These are phyloP conservation scores for Mycalesis mineus DNA, from an alignment of 2,888 invertebrate species.

Conservation along the genomic window DNA sequence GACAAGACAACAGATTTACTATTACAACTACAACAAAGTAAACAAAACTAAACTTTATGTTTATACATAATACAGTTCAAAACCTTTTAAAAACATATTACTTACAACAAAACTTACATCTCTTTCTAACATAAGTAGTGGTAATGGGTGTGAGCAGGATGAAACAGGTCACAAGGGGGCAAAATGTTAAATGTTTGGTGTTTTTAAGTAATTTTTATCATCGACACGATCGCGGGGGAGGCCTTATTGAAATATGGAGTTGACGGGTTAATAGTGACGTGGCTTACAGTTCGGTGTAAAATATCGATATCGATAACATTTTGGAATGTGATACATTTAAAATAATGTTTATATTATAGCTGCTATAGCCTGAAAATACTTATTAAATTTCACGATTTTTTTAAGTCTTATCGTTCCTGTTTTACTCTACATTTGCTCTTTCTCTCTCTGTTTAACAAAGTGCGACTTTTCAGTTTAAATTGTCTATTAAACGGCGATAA, in stretches of 20 bases:
- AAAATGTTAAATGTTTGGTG: slow-evolving; percentile 73
- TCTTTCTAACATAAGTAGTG: slow-evolving; percentile 33
- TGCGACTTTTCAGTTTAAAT: too few species aligned
- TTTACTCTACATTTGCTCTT: too few species aligned
- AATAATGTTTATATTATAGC: too few species aligned
- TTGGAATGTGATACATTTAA: too few species aligned
- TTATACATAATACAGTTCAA: not conserved
- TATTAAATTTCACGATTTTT: too few species aligned
- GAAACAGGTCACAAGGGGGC: slow-evolving; percentile 49
- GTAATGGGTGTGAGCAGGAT: slow-evolving; percentile 44
- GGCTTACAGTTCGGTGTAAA: not conserved
- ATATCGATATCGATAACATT: slow-evolving; percentile 38
- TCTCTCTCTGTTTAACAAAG: too few species aligned
- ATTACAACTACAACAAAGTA: slow-evolving; percentile 24
- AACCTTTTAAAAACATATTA: not conserved
- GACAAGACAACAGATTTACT: slow-evolving; percentile 64
- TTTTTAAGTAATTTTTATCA: slow-evolving; percentile 77
- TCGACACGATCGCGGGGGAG: slow-evolving; percentile 73
- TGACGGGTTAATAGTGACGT: slow-evolving; percentile 59
- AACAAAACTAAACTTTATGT: slow-evolving; percentile 15
- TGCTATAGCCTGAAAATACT: too few species aligned
- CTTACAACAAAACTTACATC: slow-evolving; percentile 26
- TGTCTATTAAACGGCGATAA: too few species aligned
- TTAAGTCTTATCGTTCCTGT: too few species aligned
- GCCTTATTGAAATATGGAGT: slow-evolving; percentile 68